phyloP scores from a whole-genome alignment of 2,113 vertebrate species.

The Grantiella picta region DNA sequence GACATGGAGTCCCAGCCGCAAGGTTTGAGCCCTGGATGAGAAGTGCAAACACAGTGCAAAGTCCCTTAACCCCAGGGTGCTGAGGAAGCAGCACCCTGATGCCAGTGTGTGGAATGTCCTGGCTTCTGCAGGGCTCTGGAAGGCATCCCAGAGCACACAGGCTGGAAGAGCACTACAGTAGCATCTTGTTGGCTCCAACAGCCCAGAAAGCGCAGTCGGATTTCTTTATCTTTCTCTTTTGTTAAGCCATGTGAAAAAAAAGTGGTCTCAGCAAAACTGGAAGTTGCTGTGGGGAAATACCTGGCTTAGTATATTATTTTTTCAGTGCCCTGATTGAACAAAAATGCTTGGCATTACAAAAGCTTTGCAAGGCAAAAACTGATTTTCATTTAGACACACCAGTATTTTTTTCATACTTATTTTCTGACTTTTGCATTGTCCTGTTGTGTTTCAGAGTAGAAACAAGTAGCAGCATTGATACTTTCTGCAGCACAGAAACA shows the following conservation, averaged over 20 bases:
- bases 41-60: not conserved
- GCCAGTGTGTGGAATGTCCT: accelerated
- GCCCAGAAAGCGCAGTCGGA: not conserved
- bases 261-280: not conserved
- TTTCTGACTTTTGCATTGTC: not conserved
- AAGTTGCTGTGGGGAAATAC: not conserved
- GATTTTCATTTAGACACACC: not conserved
- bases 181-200: not conserved
- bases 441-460: not conserved
- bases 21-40: not conserved
- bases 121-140: not conserved
- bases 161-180: not conserved
- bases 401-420: not conserved
- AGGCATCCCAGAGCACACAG: not conserved
- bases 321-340: not conserved
- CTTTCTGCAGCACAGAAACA: not conserved
- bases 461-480: not conserved
- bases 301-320: not conserved
- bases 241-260: not conserved
- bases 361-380: not conserved
- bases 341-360: not conserved
- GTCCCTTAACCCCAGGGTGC: not conserved
- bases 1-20: not conserved
- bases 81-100: not conserved
- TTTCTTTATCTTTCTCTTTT: not conserved